These are phyloP conservation scores for Cuniculus paca DNA, from an alignment of 2,797 vertebrate species.

Conservation along the genomic window DNA sequence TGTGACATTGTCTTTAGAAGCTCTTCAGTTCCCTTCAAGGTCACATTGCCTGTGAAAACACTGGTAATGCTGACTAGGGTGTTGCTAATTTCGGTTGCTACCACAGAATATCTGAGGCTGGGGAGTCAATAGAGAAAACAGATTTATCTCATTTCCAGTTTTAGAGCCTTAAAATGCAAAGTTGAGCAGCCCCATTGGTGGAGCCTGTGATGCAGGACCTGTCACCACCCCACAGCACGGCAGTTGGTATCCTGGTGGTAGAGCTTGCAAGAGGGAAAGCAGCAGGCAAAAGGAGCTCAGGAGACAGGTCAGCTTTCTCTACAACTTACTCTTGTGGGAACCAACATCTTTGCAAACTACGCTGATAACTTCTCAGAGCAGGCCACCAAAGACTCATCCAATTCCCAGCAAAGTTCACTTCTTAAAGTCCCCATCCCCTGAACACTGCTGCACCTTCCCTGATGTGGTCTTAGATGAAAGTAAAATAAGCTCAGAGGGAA, in stretches of 20 bases:
- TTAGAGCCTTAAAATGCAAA: no score
- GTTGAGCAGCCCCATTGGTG: neutral
- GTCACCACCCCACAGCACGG: neutral
- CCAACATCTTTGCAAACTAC: neutral
- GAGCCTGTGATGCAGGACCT: neutral
- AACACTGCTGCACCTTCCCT: neutral
- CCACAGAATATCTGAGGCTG: neutral
- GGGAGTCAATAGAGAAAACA: neutral
- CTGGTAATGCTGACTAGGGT: fast-evolving
- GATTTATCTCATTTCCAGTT: no score
- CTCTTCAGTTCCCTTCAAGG: neutral
- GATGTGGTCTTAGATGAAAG: neutral
- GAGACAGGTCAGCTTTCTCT: neutral
- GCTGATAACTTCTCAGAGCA: no score
- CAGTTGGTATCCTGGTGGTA: neutral
- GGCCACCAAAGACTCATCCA: fast-evolving
- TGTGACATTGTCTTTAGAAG: neutral
- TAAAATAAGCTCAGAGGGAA: neutral
- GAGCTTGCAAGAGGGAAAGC: neutral
- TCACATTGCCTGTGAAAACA: neutral
- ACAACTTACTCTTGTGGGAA: neutral
- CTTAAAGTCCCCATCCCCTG: neutral
- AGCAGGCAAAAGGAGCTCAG: neutral
- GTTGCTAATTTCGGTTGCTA: neutral
- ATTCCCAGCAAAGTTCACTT: neutral